A percentile compares a stretch with the other conserved stretches of the same genome.
These are phyloP conservation scores for Malurus alboscapulatus DNA, from an alignment of 2,113 vertebrate genomes.

Conservation along the genomic window DNA sequence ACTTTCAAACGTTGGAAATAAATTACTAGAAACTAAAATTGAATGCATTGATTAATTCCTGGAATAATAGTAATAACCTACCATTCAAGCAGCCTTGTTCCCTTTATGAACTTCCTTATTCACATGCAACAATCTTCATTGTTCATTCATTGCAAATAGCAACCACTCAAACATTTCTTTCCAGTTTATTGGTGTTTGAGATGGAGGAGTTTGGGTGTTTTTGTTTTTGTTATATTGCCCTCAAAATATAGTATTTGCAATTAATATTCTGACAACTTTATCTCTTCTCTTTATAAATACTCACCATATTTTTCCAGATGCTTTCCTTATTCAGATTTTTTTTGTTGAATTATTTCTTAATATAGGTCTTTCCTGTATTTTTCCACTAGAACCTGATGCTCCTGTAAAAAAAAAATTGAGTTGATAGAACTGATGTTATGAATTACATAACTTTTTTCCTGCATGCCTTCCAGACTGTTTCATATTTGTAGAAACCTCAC, in stretches of 20 bases:
- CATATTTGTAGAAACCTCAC: not conserved
- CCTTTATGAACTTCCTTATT: not conserved
- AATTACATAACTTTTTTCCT: not conserved
- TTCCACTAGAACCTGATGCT: not conserved
- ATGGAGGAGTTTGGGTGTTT: fast-evolving
- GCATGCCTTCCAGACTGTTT: not conserved
- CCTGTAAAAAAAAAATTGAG: not conserved
- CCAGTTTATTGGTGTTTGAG: not conserved
- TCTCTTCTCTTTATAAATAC: not conserved
- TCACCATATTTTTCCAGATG: not conserved
- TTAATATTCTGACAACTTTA: not conserved
- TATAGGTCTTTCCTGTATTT: not conserved
- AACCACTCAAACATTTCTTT: not conserved
- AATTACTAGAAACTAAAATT: not conserved
- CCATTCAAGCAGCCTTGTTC: not conserved
- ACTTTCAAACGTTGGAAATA: not conserved
- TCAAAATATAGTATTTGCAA: not conserved
- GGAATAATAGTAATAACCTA: not conserved
- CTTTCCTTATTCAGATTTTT: not conserved
- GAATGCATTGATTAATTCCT: not conserved
- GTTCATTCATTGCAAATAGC: not conserved
- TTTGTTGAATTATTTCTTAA: not conserved
- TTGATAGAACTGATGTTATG: not conserved
- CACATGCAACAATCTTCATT: not conserved
- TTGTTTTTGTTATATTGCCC: not conserved